Base-by-base conservation (phyloP, 53 echinoderm and acorn worm genomes). In the Apostichopus leukothele region DNA sequence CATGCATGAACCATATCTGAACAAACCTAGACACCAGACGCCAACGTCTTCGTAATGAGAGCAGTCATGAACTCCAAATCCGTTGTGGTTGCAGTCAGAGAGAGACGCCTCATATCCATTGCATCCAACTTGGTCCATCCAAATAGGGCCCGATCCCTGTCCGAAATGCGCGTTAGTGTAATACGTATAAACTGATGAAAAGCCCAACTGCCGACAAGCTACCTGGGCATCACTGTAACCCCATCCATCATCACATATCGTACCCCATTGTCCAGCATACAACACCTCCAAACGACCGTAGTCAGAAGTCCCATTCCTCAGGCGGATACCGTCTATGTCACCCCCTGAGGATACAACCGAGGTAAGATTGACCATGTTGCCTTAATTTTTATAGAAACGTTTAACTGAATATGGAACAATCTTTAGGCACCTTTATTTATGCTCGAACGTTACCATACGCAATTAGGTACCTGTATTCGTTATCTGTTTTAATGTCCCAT, bases 321-420 rank as follows among this genome's bases (percentile, higher is more conserved):
- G 78, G 4, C 78, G 78, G 18, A 77, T 77, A 77, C 12, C 78
- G 50, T 77, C 50, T 77, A 77, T 77, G 51, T 77, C 52, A 16
- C 78, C 50, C 5, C 14, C 78, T 77, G 51, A 14, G 14, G 16
- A 77, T 12, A 50, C 7, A 14, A 76, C 50, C 57, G 1, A 10
- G 10, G 57, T 1, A 10, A 57, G 57, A 57, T 39, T 39, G 39
- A 3, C 39, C 39, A 39, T 39, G 3, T 39, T 39, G 39, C 39
- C 39, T 39, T 39, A 39, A 39, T 39, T 39, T 3, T 39, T 39
- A 39, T 39, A 39, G 39, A 39, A 39, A 39, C 39, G 39, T 39
- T 39, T 39, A 39, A 3, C 39, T 39, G 39, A 39, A 39, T 39
- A 39, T 39, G 3, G 39, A 39, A 39, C 39, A 39, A 39, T 39